Evolutionary conservation across 1,140 invertebrate species (phyloP).

Genomic region (Chrysoperla carnea): DNA sequence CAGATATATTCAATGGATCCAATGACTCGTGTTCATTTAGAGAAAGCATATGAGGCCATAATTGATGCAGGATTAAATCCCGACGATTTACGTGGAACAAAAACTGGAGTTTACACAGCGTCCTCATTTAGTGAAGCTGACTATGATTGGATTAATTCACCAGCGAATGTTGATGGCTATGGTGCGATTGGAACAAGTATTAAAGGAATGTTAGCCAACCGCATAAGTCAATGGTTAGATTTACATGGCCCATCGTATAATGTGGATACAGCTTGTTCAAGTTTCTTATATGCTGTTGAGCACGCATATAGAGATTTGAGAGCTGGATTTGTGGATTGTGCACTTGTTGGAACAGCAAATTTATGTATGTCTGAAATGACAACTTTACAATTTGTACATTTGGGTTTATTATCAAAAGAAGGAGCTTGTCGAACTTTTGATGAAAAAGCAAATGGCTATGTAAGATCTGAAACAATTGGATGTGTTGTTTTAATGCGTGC

Average conservation of each 20-base stretch:
- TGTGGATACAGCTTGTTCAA: conserved; percentile 67
- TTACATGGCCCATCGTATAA: conserved; percentile 53
- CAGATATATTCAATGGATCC: conserved; percentile 76
- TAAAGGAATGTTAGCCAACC: conserved; percentile 49
- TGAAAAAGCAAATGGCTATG: conserved; percentile 50
- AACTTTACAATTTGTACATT: conserved; percentile 40
- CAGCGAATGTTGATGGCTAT: conserved; percentile 68
- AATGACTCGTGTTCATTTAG: conserved; percentile 66
- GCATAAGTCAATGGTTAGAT: conserved; percentile 44
- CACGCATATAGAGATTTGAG: conserved; percentile 47
- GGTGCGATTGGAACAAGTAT: conserved; percentile 43
- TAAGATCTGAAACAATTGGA: conserved; percentile 51
- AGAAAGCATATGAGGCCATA: conserved; percentile 71
- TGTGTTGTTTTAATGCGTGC: conserved; percentile 62
- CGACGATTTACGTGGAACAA: conserved; percentile 23
- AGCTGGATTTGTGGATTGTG: conserved; percentile 49
- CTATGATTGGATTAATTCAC: conserved; percentile 50
- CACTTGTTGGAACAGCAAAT: conserved; percentile 56
- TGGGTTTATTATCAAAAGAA: conserved; percentile 64
- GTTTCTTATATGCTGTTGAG: conserved; percentile 46
- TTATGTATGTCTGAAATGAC: conserved; percentile 72
- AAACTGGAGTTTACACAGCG: conserved; percentile 40
- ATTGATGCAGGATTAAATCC: conserved; percentile 60
- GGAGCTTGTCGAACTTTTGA: conserved; percentile 80
- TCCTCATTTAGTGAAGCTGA: conserved; percentile 66